Conservation (phyloP, 2,888 invertebrate genomes). For the Tetanocera ferruginea region DNA sequence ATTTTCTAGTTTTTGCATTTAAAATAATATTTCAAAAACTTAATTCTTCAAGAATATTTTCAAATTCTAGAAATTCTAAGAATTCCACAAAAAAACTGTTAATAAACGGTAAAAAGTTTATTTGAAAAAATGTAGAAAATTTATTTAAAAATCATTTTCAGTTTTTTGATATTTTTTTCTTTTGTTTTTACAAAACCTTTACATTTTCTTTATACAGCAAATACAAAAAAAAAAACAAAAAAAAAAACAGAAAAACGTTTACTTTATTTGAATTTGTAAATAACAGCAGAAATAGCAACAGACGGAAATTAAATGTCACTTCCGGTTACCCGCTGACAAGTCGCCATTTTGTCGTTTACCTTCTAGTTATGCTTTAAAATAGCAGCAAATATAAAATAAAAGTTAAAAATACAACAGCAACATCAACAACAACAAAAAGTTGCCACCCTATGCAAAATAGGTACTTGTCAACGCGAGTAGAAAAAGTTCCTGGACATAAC, state of each 20-base stretch:
- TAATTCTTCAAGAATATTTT: too few relatives aligned
- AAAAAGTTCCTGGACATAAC: conserved; percentile 28
- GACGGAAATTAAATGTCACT: conserved; percentile 47
- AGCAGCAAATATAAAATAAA: background rate
- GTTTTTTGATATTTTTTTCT: too few relatives aligned
- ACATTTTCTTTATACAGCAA: too few relatives aligned
- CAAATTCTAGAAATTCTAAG: too few relatives aligned
- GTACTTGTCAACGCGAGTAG: background rate
- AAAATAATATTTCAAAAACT: too few relatives aligned
- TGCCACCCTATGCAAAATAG: conserved; percentile 28
- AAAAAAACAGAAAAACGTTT: background rate
- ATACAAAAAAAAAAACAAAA: background rate
- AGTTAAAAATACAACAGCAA: background rate
- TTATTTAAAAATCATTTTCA: background rate
- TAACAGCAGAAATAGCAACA: conserved; percentile 14
- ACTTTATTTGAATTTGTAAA: background rate
- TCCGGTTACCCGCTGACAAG: conserved; percentile 37
- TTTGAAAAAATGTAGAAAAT: background rate
- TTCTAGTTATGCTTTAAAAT: conserved; percentile 12
- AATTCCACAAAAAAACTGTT: background rate
- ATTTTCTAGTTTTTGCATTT: too few relatives aligned
- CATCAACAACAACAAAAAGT: background rate
- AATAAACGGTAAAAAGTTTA: background rate
- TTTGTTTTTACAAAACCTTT: too few relatives aligned
- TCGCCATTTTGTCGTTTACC: conserved; percentile 3